phyloP scores from a whole-genome alignment of 2,888 invertebrate species.

The Chloromyia formosa region DNA sequence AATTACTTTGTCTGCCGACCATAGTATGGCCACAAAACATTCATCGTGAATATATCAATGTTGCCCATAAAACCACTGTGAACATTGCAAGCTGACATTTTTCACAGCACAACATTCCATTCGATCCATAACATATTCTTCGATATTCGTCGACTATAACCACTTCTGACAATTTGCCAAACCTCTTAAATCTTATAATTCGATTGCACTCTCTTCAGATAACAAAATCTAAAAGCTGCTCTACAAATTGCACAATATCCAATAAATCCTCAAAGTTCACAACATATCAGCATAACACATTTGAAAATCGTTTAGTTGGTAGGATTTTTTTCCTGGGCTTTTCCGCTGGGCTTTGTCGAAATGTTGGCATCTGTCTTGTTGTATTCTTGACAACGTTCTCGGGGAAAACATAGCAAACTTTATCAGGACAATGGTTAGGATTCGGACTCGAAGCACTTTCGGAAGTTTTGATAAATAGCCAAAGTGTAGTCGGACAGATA shows the following conservation, averaged over 20 bases:
- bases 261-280: slow-evolving; percentile 37
- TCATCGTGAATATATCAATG: too few relatives aligned
- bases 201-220: slow-evolving; percentile 19
- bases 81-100: too few relatives aligned
- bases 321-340: slow-evolving; percentile 11
- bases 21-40: too few relatives aligned
- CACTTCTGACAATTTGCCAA: slow-evolving; percentile 37
- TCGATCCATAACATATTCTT: background rate
- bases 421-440: slow-evolving; percentile 13
- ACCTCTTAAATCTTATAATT: slow-evolving; percentile 31
- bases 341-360: background rate
- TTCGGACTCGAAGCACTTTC: background rate
- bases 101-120: too few relatives aligned
- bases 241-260: slow-evolving; percentile 35
- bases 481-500: background rate
- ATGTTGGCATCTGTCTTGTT: background rate
- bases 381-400: background rate
- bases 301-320: slow-evolving; percentile 32
- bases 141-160: background rate
- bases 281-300: slow-evolving; percentile 31
- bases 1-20: too few relatives aligned
- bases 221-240: slow-evolving; percentile 13
- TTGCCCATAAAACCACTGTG: too few relatives aligned
- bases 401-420: background rate
- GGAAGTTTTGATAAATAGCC: slow-evolving; percentile 35